Conservation (phyloP, 2,113 vertebrate species). For the Myotis yumanensis region DNA sequence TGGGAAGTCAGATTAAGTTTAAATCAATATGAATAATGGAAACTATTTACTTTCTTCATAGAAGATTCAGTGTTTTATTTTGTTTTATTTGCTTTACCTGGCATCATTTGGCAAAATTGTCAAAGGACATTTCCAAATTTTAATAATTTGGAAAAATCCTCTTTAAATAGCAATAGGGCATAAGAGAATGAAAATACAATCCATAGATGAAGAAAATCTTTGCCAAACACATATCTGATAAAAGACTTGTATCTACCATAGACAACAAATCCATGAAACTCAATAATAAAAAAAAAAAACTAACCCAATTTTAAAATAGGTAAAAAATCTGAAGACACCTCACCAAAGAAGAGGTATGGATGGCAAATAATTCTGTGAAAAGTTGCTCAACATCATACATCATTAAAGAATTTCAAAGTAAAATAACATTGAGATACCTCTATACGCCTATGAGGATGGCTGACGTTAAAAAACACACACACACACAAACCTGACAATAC, state of each 20-base stretch:
- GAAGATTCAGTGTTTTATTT: background rate
- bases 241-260: background rate
- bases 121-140: background rate
- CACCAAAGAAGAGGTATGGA: background rate
- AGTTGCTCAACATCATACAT: background rate
- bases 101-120: background rate
- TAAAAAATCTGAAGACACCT: background rate
- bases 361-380: background rate
- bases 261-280: background rate
- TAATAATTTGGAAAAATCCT: background rate
- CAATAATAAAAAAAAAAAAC: slow-evolving; percentile 13
- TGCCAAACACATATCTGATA: background rate
- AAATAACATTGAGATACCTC: background rate
- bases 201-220: background rate
- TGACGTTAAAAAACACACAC: background rate
- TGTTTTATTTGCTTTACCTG: background rate
- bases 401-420: background rate
- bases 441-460: background rate
- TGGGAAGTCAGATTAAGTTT: background rate
- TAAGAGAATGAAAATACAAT: background rate
- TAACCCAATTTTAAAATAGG: background rate
- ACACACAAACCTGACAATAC: background rate
- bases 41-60: background rate
- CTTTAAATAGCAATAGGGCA: background rate
- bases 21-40: background rate